phyloP scores from a whole-genome alignment of 2,797 vertebrate species.

The Sciurus vulgaris region DNA sequence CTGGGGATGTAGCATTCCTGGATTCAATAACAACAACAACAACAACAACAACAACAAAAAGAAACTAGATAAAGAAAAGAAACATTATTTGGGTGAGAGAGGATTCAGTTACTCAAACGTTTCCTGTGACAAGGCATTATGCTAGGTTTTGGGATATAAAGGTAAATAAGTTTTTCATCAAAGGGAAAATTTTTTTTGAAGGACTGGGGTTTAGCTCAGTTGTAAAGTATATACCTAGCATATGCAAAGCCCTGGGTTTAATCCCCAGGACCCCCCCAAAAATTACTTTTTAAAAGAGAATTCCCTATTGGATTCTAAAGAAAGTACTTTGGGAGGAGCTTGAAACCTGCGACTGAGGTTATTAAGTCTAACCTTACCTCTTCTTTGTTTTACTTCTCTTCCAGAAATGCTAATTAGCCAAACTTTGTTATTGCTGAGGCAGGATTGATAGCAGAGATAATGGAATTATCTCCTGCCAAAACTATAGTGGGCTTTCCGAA shows the following conservation, averaged over 20 bases:
- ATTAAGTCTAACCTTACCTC: neutral
- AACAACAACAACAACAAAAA: too few species aligned
- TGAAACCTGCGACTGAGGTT: neutral
- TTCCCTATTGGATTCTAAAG: constrained; percentile 2
- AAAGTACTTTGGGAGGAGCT: constrained; percentile 1
- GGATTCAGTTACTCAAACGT: neutral
- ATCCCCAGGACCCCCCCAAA: neutral
- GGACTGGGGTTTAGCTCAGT: neutral
- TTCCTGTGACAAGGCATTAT: neutral
- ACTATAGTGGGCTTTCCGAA: neutral
- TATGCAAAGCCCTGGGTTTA: neutral
- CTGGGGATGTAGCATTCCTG: too few species aligned
- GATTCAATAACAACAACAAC: too few species aligned
- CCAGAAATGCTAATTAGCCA: neutral
- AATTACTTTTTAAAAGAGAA: neutral
- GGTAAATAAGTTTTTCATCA: neutral
- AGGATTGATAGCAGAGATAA: neutral
- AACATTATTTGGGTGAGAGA: neutral
- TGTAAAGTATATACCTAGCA: neutral
- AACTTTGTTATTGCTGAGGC: neutral
- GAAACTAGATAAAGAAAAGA: neutral
- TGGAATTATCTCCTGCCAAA: neutral
- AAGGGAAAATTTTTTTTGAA: neutral
- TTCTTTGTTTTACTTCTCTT: neutral
- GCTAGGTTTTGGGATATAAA: neutral